Evolutionary conservation across 2,113 vertebrate species (phyloP).

Genomic region (Oriolus oriolus): DNA sequence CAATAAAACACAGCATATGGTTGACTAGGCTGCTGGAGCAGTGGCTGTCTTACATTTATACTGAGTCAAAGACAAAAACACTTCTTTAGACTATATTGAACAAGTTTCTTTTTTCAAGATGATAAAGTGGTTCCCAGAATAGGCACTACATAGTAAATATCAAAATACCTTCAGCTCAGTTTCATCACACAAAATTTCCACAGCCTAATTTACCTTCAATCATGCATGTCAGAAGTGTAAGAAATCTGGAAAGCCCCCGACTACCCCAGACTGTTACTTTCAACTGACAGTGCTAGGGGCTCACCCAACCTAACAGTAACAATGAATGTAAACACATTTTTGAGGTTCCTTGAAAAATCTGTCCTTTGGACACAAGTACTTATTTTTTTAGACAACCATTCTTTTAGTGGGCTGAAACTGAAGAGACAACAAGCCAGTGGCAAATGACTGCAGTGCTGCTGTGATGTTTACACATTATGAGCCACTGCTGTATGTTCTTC

Average conservation of each 20-base stretch:
- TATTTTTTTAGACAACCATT: background rate
- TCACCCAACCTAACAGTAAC: background rate
- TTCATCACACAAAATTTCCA: slow-evolving; percentile 5
- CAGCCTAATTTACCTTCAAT: background rate
- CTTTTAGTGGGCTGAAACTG: background rate
- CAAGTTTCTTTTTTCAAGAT: background rate
- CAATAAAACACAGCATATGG: background rate
- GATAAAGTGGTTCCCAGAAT: background rate
- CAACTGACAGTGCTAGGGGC: background rate
- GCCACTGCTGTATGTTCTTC: background rate
- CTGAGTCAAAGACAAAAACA: background rate
- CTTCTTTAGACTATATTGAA: background rate
- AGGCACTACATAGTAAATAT: background rate
- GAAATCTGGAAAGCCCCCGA: background rate
- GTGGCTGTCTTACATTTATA: background rate
- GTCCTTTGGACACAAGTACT: background rate
- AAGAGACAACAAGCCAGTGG: background rate
- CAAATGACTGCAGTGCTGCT: background rate
- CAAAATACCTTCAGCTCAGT: background rate
- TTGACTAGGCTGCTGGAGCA: background rate
- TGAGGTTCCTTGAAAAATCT: background rate
- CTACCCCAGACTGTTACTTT: background rate
- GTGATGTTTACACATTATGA: background rate
- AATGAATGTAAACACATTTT: background rate
- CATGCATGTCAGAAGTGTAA: background rate